These are phyloP conservation scores for Aegithalos caudatus DNA, from an alignment of 2,113 vertebrate genomes.

Conservation along the genomic window DNA sequence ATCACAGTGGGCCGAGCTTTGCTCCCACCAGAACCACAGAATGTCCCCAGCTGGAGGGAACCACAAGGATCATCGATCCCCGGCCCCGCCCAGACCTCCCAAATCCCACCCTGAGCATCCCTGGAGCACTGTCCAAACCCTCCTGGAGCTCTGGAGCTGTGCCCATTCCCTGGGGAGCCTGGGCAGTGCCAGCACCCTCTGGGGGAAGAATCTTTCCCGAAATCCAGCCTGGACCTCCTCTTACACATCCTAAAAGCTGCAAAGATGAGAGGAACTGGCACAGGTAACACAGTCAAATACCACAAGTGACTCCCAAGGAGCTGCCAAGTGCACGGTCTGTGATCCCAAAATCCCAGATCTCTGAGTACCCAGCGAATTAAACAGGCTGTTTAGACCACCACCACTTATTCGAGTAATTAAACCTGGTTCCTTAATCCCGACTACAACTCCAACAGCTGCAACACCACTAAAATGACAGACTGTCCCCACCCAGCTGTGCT, in stretches of 20 bases:
- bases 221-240: neutral
- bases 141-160: neutral
- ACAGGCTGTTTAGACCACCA: neutral
- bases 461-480: neutral
- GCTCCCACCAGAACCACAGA: neutral
- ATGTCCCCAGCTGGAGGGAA: neutral
- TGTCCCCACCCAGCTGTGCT: neutral
- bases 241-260: neutral
- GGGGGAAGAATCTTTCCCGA: neutral
- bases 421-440: neutral
- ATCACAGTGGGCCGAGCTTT: neutral
- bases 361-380: rapidly evolving
- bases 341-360: neutral
- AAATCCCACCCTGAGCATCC: neutral
- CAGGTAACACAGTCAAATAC: neutral
- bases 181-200: neutral
- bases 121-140: neutral
- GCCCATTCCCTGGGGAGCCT: neutral
- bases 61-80: neutral
- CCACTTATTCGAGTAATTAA: neutral
- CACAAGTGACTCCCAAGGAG: neutral
- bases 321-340: neutral
- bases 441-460: neutral
- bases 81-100: neutral
- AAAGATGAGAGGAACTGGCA: neutral